phyloP scores from a whole-genome alignment of 2,888 invertebrate genomes.

The Strigamia crassipes region DNA sequence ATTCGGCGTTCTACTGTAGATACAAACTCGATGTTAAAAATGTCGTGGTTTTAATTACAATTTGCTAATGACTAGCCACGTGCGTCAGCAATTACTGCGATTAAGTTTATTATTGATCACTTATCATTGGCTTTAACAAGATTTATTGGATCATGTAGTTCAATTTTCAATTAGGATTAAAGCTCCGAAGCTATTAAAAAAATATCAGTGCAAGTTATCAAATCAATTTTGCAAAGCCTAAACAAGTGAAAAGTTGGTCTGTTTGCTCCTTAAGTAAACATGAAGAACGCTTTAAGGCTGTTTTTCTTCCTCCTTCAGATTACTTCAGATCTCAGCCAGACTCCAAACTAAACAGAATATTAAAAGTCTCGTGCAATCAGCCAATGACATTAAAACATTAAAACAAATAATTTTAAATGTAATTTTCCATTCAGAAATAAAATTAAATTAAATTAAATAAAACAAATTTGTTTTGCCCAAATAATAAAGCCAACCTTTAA shows the following conservation, averaged over 20 bases:
- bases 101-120: slow-evolving; percentile 22
- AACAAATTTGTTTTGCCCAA: not conserved
- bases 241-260: too few relatives aligned
- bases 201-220: not conserved
- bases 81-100: slow-evolving; percentile 7
- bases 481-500: not conserved
- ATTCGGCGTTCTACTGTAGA: too few relatives aligned
- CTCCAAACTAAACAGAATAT: too few relatives aligned
- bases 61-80: slow-evolving; percentile 10
- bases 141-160: slow-evolving; percentile 1
- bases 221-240: not conserved
- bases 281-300: too few relatives aligned
- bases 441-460: too few relatives aligned
- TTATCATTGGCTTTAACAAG: slow-evolving; percentile 16
- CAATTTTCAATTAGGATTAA: slow-evolving; percentile 17
- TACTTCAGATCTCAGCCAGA: too few relatives aligned
- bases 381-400: too few relatives aligned
- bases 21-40: not conserved
- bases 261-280: too few relatives aligned
- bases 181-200: not conserved
- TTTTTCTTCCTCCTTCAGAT: too few relatives aligned
- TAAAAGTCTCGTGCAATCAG: too few relatives aligned
- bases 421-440: not conserved
- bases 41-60: not conserved
- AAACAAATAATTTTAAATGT: not conserved